Percentiles rank a stretch among this genome's conserved stretches.
phyloP scores from a whole-genome alignment of 2,113 vertebrate genomes.

The Strigops habroptila region DNA sequence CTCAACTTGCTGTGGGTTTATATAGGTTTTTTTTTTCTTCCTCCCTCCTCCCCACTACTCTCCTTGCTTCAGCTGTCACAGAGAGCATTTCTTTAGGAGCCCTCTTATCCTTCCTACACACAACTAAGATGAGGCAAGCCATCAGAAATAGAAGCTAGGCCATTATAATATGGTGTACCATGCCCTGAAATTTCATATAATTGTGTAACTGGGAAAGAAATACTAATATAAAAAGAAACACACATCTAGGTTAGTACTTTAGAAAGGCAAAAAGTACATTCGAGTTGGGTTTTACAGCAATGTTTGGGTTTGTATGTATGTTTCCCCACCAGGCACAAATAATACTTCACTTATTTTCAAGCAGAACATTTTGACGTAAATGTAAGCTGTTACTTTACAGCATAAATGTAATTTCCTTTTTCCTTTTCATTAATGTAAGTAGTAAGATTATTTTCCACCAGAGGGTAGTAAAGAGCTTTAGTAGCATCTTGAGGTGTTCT shows the following conservation, averaged over 20 bases:
- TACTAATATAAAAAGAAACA: neutral
- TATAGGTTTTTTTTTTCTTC: neutral
- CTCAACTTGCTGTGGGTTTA: neutral
- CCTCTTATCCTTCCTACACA: neutral
- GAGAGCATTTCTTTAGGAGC: neutral
- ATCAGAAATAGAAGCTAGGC: neutral
- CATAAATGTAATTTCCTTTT: neutral
- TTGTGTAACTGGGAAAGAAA: neutral
- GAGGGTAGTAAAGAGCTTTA: slow-evolving; percentile 50
- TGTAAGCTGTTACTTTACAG: neutral
- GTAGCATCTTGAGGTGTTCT: neutral
- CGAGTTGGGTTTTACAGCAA: neutral
- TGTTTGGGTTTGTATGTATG: neutral
- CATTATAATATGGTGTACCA: too few species aligned
- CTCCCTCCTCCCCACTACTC: neutral
- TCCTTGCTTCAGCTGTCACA: neutral
- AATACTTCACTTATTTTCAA: neutral
- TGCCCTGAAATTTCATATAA: neutral
- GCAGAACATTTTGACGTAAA: neutral
- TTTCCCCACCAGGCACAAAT: neutral
- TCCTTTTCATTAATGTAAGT: accelerated
- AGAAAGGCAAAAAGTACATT: neutral
- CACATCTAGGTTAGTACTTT: neutral
- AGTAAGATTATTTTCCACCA: slow-evolving; percentile 20
- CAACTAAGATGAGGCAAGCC: neutral